Conservation (phyloP, 2,113 vertebrate genomes). For the Indicator maculatus region DNA sequence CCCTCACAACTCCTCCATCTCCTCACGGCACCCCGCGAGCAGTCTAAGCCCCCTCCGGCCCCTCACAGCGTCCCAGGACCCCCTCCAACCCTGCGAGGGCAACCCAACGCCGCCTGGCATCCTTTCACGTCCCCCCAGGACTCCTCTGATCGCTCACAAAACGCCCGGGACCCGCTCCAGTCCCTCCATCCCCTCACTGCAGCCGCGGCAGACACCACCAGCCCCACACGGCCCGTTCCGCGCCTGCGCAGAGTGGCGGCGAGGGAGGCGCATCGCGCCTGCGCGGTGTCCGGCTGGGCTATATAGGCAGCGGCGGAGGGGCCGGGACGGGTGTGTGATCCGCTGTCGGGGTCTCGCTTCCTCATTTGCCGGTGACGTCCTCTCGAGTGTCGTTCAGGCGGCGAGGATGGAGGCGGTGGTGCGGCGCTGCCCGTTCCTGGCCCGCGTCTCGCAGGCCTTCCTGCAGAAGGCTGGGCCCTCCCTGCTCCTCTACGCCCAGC, state of each 20-base stretch:
- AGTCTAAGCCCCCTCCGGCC: rapidly evolving
- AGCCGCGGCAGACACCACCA: too few relatives aligned
- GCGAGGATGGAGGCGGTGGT: constrained; percentile 88
- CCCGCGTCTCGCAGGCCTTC: constrained; percentile 89
- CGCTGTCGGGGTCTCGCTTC: rapidly evolving
- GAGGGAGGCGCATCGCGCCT: background rate
- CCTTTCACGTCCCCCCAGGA: too few relatives aligned
- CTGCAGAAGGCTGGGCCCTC: constrained; percentile 91
- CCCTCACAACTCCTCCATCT: too few relatives aligned
- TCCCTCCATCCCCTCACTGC: too few relatives aligned
- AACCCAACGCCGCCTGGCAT: too few relatives aligned
- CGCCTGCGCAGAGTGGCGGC: background rate
- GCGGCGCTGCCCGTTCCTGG: constrained; percentile 93
- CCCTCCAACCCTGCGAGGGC: too few relatives aligned
- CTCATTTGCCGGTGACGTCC: too few relatives aligned
- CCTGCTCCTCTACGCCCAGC: constrained; percentile 88
- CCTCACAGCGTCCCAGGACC: rapidly evolving
- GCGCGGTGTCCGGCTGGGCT: background rate
- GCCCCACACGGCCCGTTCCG: background rate
- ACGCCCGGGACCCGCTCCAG: rapidly evolving
- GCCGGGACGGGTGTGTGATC: rapidly evolving
- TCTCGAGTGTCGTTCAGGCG: too few relatives aligned
- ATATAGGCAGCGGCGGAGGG: background rate
- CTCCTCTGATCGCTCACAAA: too few relatives aligned
- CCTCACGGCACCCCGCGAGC: background rate